These are phyloP conservation scores for Uromys caudimaculatus DNA, from an alignment of 2,797 vertebrate species.

Conservation along the genomic window DNA sequence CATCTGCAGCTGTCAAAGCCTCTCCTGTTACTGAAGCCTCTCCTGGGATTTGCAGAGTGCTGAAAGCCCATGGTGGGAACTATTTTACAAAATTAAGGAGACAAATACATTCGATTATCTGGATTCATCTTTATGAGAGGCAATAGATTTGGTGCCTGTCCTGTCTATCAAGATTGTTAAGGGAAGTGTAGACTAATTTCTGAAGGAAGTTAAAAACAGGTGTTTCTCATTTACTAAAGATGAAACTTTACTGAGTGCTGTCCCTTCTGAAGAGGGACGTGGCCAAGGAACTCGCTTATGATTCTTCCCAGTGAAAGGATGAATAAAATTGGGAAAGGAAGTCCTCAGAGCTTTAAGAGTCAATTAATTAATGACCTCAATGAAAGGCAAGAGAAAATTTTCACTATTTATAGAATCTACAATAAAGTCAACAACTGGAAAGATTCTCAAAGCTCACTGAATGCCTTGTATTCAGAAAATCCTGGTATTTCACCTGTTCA, in stretches of 20 bases:
- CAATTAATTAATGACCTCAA: conserved; percentile 41
- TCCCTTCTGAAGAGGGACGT: not conserved
- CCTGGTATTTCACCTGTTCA: not conserved
- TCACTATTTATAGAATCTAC: conserved; percentile 28
- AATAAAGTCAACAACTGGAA: not conserved
- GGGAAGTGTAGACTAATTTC: conserved; percentile 15
- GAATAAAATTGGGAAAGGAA: conserved; percentile 29
- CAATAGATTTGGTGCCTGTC: not conserved
- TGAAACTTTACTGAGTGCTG: conserved; percentile 22
- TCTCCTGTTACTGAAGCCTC: not conserved
- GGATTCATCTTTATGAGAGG: not conserved
- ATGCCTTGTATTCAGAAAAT: not conserved
- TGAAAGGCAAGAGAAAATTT: conserved; percentile 35
- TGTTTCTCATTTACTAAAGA: conserved; percentile 41
- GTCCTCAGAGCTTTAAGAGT: conserved; percentile 26
- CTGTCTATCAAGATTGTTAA: conserved; percentile 34
- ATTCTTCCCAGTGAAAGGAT: conserved; percentile 2
- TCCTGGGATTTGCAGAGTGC: not conserved
- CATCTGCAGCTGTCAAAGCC: no score
- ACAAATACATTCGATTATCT: not conserved
- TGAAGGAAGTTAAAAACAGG: conserved; percentile 54
- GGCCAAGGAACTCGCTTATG: not conserved
- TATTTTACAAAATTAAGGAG: not conserved
- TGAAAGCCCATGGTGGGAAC: not conserved
- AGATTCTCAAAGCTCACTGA: conserved; percentile 45